Percentiles rank a stretch among this genome's conserved stretches.
Conservation (phyloP, 2,113 vertebrate species). For the Phyllostomus hastatus region DNA sequence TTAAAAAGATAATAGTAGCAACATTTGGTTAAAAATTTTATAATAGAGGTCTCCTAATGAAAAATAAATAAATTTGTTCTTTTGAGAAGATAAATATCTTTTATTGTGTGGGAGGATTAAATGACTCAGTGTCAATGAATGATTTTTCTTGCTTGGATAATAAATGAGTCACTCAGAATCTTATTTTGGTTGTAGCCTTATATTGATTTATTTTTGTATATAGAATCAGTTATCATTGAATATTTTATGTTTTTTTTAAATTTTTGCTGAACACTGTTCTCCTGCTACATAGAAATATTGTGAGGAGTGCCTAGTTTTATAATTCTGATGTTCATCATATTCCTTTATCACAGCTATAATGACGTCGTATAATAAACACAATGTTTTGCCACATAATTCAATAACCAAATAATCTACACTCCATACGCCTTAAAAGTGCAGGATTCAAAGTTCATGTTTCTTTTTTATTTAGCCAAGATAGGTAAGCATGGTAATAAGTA, state of each 20-base stretch:
- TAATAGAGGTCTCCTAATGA: background rate
- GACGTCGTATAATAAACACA: background rate
- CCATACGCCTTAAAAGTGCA: background rate
- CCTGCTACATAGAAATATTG: background rate
- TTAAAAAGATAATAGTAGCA: background rate
- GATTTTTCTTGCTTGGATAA: background rate
- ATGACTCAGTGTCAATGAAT: background rate
- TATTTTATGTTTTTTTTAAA: background rate
- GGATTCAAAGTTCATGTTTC: background rate
- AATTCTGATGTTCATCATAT: background rate
- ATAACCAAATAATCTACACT: background rate
- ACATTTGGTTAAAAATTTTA: background rate
- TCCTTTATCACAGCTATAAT: background rate
- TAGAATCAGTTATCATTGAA: background rate
- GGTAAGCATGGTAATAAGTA: background rate
- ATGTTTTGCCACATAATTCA: background rate
- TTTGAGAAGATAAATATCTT: background rate
- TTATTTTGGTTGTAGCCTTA: background rate
- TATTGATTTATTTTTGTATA: slow-evolving; percentile 10
- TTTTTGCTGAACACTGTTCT: background rate
- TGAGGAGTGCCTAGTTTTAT: background rate
- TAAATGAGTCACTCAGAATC: background rate
- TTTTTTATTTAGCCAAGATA: background rate
- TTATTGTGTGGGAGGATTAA: background rate
- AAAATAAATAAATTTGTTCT: background rate